Percentiles rank a stretch among this genome's conserved stretches.
Conservation (phyloP, 2,113 vertebrate genomes). For the Pedionomus torquatus region DNA sequence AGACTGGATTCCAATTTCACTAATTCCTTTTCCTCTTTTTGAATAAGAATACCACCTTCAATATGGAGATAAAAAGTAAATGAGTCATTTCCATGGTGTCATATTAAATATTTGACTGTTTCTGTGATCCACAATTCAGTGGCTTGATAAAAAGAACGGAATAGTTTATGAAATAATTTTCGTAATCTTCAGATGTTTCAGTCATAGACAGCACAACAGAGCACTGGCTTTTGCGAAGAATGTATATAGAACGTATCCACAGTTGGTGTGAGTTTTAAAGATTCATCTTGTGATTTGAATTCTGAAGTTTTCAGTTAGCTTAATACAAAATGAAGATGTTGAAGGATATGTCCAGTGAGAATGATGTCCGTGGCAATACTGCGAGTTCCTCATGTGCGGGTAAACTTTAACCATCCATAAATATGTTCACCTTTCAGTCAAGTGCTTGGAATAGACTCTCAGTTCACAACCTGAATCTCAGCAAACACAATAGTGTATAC, state of each 20-base stretch:
- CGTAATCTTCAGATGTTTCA: background rate
- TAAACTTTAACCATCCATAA: background rate
- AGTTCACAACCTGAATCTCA: background rate
- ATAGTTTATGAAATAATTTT: background rate
- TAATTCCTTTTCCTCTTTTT: background rate
- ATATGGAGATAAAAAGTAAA: background rate
- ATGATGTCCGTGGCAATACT: background rate
- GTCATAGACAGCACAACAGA: background rate
- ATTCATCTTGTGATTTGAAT: background rate
- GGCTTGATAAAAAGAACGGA: background rate
- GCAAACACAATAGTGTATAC: background rate
- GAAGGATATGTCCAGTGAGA: background rate
- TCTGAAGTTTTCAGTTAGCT: background rate
- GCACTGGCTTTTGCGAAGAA: background rate
- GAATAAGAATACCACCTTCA: background rate
- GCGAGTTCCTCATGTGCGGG: background rate
- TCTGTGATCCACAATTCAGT: background rate
- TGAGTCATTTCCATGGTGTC: background rate
- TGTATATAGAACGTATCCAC: background rate
- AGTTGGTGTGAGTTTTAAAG: background rate
- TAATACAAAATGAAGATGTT: background rate
- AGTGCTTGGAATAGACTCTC: background rate
- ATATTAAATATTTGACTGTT: background rate
- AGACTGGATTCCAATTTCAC: background rate
- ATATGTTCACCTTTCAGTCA: accelerated